phyloP scores from a whole-genome alignment of 92 coral and sea anemone genomes.

The Porites cylindrica region DNA sequence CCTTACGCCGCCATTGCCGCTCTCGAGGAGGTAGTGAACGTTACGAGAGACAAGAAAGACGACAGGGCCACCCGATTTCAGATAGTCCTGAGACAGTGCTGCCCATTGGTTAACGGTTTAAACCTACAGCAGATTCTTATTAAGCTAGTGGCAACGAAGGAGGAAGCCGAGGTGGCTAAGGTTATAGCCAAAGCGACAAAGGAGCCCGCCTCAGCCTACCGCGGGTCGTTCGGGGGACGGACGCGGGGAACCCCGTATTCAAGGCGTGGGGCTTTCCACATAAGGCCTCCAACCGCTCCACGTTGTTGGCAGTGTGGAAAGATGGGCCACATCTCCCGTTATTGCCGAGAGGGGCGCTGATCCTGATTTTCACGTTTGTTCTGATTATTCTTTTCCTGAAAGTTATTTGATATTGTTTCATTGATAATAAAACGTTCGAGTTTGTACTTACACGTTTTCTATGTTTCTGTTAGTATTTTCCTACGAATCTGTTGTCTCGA shows the following conservation, averaged over 20 bases:
- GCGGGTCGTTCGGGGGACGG: neutral
- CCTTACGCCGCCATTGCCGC: slow-evolving; percentile 25
- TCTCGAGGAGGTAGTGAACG: slow-evolving; percentile 12
- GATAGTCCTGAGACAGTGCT: slow-evolving; percentile 28
- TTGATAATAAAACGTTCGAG: neutral
- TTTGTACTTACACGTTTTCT: neutral
- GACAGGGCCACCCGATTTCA: too few relatives aligned
- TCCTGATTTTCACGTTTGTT: neutral
- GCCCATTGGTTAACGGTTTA: slow-evolving; percentile 14
- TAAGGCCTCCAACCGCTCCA: neutral
- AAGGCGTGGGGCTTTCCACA: neutral
- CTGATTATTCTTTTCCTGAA: too few relatives aligned
- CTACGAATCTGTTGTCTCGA: neutral
- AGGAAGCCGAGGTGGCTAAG: slow-evolving; percentile 38
- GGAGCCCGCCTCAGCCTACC: neutral
- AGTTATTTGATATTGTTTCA: too few relatives aligned
- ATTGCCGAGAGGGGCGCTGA: neutral
- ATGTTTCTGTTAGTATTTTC: neutral
- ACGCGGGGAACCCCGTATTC: neutral
- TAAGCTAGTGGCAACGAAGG: slow-evolving; percentile 9
- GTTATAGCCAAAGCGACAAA: slow-evolving; percentile 23
- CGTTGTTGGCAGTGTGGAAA: neutral
- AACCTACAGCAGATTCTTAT: slow-evolving; percentile 20
- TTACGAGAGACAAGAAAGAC: slow-evolving; percentile 11
- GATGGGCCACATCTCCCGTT: neutral